Base-by-base conservation (phyloP, 2,888 invertebrate species). In the Polyommatus icarus region DNA sequence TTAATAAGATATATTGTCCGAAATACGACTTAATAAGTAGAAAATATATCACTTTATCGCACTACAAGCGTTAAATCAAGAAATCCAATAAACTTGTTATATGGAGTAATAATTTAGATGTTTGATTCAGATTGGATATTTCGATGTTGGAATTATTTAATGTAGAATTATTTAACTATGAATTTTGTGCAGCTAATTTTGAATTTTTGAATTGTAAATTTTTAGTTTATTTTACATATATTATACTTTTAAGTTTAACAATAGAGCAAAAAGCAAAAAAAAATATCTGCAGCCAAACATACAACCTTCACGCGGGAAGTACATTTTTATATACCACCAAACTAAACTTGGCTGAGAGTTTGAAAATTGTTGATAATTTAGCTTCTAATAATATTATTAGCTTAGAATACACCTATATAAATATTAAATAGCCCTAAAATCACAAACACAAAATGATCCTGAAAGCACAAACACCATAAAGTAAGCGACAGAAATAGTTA, bases 1-100 rank as follows among this genome's bases (percentile, higher is more conserved):
- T 20, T 72, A 72, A 46, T 73, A 73, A 73, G 73, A 73, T 73
- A 46, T 50, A 73, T 46, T 73, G 73, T 73, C 24, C 73, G 20
- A 73, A 40, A 73, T 73, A 40, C 73, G 20, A 73, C 73, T 73
- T 46, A 73, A 73, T 73, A 73, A 40, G 40, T 40, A 20, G 40
- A 73, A 73, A 46, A 46, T 73, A 73, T 40, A 72, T 72, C 29
- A 67, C 29, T 67, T 67, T 67, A 67, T 67, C 67, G 29, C 5
- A 67, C 67, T 67, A 67, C 67, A 32, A 67, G 67, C 67, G 32
- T 67, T 67, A 67, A 67, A 67, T 67, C 67, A 67, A 29, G 67
- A 67, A 32, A 29, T 67, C 29, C 15, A 67, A 67, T 67, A 67
- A 67, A 67, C 67, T 67, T 67, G 32, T 67, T 67, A 32, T 67